Conservation (phyloP, 2,113 vertebrate genomes). For the Passerina amoena region DNA sequence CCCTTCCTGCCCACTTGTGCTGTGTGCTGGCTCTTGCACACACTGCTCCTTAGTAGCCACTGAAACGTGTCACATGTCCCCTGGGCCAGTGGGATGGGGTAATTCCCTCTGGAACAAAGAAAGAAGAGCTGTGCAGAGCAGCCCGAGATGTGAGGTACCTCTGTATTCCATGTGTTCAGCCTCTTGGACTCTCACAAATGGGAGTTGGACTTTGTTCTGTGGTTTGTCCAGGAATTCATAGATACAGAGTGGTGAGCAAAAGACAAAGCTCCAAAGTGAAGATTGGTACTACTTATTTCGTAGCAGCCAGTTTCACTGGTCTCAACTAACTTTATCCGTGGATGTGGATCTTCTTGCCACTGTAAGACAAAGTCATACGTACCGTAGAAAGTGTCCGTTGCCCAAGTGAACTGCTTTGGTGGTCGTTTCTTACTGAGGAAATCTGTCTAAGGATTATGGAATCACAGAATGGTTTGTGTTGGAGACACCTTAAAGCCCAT, state of each 20-base stretch:
- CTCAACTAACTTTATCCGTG: neutral
- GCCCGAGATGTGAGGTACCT: neutral
- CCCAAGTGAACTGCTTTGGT: neutral
- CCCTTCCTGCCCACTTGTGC: neutral
- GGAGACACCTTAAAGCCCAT: neutral
- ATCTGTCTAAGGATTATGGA: neutral
- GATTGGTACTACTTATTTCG: rapidly evolving
- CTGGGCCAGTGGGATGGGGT: neutral
- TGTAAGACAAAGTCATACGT: rapidly evolving
- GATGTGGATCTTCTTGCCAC: neutral
- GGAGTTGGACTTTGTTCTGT: neutral
- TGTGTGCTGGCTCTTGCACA: neutral
- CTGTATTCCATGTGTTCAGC: rapidly evolving
- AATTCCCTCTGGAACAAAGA: neutral
- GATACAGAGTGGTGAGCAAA: neutral
- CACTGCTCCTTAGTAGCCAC: neutral
- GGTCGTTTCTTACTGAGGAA: neutral
- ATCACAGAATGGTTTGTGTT: neutral
- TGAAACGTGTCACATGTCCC: rapidly evolving
- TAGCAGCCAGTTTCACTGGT: neutral
- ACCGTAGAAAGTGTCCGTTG: neutral
- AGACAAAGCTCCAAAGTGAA: too few species aligned
- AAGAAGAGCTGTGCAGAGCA: neutral
- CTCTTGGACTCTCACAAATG: neutral
- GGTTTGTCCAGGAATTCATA: neutral